Evolutionary conservation across 2,113 vertebrate genomes (phyloP), one percentile per base, ranked within the genome.

Genomic region (Salminus brasiliensis): DNA sequence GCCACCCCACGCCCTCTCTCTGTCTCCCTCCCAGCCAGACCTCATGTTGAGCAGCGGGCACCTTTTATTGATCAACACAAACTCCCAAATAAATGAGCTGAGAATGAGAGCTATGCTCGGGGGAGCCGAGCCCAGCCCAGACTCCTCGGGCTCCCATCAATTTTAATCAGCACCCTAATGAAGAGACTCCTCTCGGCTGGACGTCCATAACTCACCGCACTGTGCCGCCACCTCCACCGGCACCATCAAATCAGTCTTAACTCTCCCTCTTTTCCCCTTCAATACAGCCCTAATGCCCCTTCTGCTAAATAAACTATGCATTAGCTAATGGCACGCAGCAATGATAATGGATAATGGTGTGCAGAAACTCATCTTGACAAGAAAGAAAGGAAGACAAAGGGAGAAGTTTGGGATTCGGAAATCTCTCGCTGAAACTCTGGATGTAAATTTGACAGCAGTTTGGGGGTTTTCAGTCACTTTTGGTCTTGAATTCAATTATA

Each of bases 31-130:
- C 81, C 78, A 87, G 87, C 83, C 86, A 91, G 92, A 92, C 89
- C 88, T 89, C 91, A 92, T 90, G 87, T 89, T 88, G 89, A 92
- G 90, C 87, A 91, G 90, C 84, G 85, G 89, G 88, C 92, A 92
- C 91, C 91, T 93, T 93, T 89, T 93, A 94, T 94, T 93, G 93
- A 94, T 94, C 92, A 93, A 92, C 91, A 90, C 91, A 91, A 93
- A 93, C 88, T 92, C 90, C 89, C 90, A 92, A 92, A 94, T 93
- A 94, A 93, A 94, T 93, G 91, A 93, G 90, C 82, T 75, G 87
- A 88, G 90, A 93, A 94, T 91, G 93, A 92, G 91, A 92, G 91
- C 91, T 89, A 90, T 93, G 92, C 93, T 93, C 91, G 88, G 88
- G 91, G 90, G 92, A 92, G 83, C 88, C 83, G 77, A 86, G 87